Evolutionary conservation across 2,113 vertebrate species (phyloP).

Genomic region (Terrapene triunguis): DNA sequence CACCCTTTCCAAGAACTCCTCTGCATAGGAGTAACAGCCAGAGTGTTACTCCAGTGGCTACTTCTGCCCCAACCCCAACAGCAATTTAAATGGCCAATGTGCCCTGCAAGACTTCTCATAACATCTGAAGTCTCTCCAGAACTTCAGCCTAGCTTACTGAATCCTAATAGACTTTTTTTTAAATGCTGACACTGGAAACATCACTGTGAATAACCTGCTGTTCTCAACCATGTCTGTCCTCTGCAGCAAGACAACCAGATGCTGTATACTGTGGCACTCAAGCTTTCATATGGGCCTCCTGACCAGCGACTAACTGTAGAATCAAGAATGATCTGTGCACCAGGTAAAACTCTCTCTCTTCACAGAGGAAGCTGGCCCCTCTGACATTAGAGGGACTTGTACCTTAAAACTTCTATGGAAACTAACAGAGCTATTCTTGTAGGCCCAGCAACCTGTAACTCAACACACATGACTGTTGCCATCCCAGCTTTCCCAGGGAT

Average conservation of each 20-base stretch:
- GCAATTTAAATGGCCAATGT: background rate
- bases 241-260: conserved; percentile 58
- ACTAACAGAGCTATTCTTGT: background rate
- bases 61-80: no score
- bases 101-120: background rate
- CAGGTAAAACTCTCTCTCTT: conserved; percentile 63
- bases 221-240: background rate
- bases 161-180: background rate
- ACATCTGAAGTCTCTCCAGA: background rate
- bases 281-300: conserved; percentile 20
- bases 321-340: conserved; percentile 73
- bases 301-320: background rate
- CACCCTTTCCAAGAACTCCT: no score
- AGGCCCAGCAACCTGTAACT: conserved; percentile 77
- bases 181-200: background rate
- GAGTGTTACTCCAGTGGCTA: no score
- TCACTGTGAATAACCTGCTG: background rate
- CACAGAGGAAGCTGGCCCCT: fast-evolving
- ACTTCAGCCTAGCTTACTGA: background rate
- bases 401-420: fast-evolving
- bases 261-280: conserved; percentile 64
- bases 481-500: conserved; percentile 78
- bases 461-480: conserved; percentile 75
- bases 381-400: fast-evolving
- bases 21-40: no score